Percentiles rank a stretch among this genome's conserved stretches.
These are phyloP conservation scores for Zaprionus vittiger DNA, from an alignment of 1,140 invertebrate genomes.

Conservation along the genomic window DNA sequence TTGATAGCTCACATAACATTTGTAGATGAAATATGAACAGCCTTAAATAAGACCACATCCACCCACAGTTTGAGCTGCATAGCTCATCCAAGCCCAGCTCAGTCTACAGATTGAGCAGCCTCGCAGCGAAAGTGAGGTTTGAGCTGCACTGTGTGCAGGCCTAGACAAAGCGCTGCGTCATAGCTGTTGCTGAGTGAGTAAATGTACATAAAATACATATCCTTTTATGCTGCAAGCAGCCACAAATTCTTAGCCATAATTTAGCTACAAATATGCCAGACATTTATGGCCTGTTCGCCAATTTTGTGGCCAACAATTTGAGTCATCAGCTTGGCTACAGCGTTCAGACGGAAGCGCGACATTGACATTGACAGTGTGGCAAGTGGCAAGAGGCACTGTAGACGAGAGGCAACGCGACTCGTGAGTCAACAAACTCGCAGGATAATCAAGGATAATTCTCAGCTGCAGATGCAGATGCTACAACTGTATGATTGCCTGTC, in stretches of 20 bases:
- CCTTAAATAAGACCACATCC: neutral
- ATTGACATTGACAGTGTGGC: constrained; percentile 12
- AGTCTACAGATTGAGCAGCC: constrained; percentile 7
- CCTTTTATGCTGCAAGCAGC: constrained; percentile 14
- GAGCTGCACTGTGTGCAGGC: neutral
- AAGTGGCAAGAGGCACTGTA: too few relatives aligned
- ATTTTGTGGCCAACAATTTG: constrained; percentile 37
- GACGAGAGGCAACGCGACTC: neutral
- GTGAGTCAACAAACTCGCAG: constrained; percentile 36
- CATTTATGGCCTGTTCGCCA: constrained; percentile 11
- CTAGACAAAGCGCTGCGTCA: constrained; percentile 19
- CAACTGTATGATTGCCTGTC: constrained; percentile 10
- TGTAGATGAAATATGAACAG: too few relatives aligned
- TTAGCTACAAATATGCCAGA: constrained; percentile 17
- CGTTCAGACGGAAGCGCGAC: constrained; percentile 13
- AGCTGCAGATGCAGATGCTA: constrained; percentile 41
- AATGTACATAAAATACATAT: neutral
- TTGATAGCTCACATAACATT: too few relatives aligned
- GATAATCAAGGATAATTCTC: constrained; percentile 35
- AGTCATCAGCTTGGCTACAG: constrained; percentile 23
- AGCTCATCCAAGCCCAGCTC: neutral
- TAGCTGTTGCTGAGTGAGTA: neutral
- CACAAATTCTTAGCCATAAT: constrained; percentile 20
- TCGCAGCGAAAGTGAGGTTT: constrained; percentile 6
- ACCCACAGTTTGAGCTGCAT: neutral